Conservation (phyloP, 2,797 vertebrate species). For the Myotis pilosus region DNA sequence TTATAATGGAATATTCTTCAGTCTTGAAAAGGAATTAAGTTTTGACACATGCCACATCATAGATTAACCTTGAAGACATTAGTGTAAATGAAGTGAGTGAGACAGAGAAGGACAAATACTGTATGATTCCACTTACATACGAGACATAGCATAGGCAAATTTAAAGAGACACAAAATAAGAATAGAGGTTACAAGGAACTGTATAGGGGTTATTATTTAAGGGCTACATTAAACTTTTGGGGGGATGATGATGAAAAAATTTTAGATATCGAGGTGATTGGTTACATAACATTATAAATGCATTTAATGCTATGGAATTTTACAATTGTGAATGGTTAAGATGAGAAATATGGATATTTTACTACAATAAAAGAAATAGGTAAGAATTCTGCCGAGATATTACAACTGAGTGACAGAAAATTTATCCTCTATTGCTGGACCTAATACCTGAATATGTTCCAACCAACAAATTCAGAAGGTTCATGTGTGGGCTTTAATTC, state of each 20-base stretch:
- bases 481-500: background rate
- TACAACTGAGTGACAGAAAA: background rate
- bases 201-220: background rate
- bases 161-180: background rate
- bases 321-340: background rate
- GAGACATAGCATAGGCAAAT: background rate
- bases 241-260: background rate
- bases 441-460: background rate
- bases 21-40: background rate
- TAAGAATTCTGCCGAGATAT: background rate
- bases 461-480: background rate
- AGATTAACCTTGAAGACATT: background rate
- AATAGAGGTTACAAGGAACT: background rate
- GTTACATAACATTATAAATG: background rate
- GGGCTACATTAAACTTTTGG: background rate
- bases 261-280: background rate
- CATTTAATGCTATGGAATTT: background rate
- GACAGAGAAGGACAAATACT: background rate
- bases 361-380: background rate
- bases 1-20: background rate
- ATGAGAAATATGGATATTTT: background rate
- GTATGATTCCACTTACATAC: background rate
- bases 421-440: background rate
- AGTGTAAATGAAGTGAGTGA: background rate
- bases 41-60: background rate